Evolutionary conservation across 2,888 invertebrate genomes (phyloP), one percentile per base, ranked within the genome.

Genomic region (Pteria penguin): DNA sequence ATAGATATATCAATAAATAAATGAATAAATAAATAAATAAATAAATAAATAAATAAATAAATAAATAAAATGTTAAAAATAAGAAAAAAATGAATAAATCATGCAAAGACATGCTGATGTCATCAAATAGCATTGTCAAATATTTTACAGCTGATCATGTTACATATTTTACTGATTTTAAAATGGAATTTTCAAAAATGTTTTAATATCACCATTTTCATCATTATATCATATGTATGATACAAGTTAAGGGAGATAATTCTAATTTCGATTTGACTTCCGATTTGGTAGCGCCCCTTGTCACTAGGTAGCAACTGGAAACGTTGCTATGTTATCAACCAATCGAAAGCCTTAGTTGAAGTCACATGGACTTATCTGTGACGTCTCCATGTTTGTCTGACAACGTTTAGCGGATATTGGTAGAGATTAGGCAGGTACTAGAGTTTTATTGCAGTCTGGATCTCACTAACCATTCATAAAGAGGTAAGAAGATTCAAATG

Each of bases 331-430:
- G 76, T 77, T 72, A 54, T 74, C 33, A 4, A 58, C 66, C 65
- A 57, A 68, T 79, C 62, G 71, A 24, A 76, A 77, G 76, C 75
- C 76, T 31, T 73, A 55, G 57, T 54, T 54, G 32, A 63, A 57
- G 36, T 62, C 84, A 82, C 84, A 78, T 78, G 84, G 70, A 72
- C 32, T 24, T 52, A 45, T 31, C 63, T 22, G 79, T 79, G 74
- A 80, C 84, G 81, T 82, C 79, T 80, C 75, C 82, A 76, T 84
- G 84, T 84, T 84, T 84, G 82, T 83, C 62, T 84, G 83, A 82
- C 84, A 82, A 84, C 84, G 77, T 80, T 80, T 57, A 36, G 71
- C 68, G 61, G 54, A 29, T 26, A 31, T 54, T 31, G 54, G n/a
- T 45, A 45, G 24, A 31, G 54, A 24, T 26, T 26, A 66, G 67